A percentile compares a stretch with the other conserved stretches of the same genome.
Evolutionary conservation across 2,888 invertebrate species (phyloP).

Genomic region (Panzeria rudis): DNA sequence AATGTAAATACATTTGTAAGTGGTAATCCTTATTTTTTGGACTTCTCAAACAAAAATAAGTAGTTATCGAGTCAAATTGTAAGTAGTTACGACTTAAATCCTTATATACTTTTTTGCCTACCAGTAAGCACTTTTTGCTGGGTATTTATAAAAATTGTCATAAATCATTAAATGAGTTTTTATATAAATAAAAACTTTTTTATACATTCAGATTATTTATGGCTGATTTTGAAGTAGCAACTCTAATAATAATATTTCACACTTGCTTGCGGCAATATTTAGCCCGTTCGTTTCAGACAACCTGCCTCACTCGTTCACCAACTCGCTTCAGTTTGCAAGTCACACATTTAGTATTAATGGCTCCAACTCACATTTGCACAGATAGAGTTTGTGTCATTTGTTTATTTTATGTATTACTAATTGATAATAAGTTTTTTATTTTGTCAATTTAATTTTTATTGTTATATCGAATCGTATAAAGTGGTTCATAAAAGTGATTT

Average conservation of each 20-base stretch:
- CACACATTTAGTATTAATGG: conserved; percentile 10
- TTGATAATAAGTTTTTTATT: conserved; percentile 61
- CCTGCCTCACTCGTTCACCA: conserved; percentile 34
- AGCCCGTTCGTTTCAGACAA: conserved; percentile 11
- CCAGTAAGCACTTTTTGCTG: background rate
- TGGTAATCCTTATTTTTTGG: too few relatives aligned
- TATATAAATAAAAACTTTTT: conserved; percentile 19
- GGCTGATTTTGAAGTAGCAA: conserved; percentile 60
- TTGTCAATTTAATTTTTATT: conserved; percentile 19
- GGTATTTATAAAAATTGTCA: conserved; percentile 41
- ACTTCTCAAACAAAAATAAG: too few relatives aligned
- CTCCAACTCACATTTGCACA: conserved; percentile 26
- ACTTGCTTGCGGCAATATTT: conserved; percentile 58
- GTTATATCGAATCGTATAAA: conserved; percentile 37
- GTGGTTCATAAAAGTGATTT: conserved; percentile 51
- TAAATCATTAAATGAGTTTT: conserved; percentile 53
- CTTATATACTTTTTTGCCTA: too few relatives aligned
- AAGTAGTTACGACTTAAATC: too few relatives aligned
- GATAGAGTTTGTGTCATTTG: conserved; percentile 63
- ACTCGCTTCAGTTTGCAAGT: conserved; percentile 27
- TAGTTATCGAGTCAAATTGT: too few relatives aligned
- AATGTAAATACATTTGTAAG: too few relatives aligned
- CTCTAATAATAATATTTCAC: conserved; percentile 63
- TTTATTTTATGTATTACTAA: conserved; percentile 63
- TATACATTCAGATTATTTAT: conserved; percentile 53